Evolutionary conservation across 2,888 invertebrate genomes (phyloP), one percentile per base, ranked within the genome.

Genomic region (Boloria euphrosyne): DNA sequence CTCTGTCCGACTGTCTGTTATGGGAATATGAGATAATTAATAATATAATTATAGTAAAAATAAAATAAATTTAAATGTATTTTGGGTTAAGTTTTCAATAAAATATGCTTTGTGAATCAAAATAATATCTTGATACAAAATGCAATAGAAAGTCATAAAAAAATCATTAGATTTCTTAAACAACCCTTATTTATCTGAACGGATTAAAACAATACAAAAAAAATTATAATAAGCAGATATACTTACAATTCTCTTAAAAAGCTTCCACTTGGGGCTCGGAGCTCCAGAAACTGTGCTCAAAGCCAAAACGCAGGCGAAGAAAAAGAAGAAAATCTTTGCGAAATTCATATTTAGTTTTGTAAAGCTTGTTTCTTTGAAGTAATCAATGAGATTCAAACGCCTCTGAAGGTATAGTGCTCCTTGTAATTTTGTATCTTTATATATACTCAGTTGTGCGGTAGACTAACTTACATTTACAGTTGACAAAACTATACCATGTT

Each of bases 181-280:
- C 1, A 7, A 7, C 31, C 31, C 7, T 38, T 10, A 38, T 10
- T 38, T 38, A n/a, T 14, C 17, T 1, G 16, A 57, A 44, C 2
- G 5, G 47, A 31, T 10, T 38, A 16, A 13, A 38, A 38, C 7
- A 38, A 38, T 38, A 38, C 22, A 2, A 22, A 2, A 22, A 1
- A 22, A 22, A 3, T 22, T 22, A 22, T 22, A 22, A n/a, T n/a
- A n/a, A n/a, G n/a, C n/a, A n/a, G n/a, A 22, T 61, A 49, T 52
- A 82, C 84, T 83, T 76, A 85, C 84, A 67, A 84, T 71, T 83
- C 84, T 52, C 10, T 38, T 38, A 38, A 38, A 38, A 10, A 84
- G 83, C 0, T 80, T 83, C 82, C 82, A 85, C 49, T 73, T 80
- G 0, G 84, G 83, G 5, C 77, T 80, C 0, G 82, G 80, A 6